phyloP scores from a whole-genome alignment of 2,113 vertebrate genomes.

The Hypomesus transpacificus region DNA sequence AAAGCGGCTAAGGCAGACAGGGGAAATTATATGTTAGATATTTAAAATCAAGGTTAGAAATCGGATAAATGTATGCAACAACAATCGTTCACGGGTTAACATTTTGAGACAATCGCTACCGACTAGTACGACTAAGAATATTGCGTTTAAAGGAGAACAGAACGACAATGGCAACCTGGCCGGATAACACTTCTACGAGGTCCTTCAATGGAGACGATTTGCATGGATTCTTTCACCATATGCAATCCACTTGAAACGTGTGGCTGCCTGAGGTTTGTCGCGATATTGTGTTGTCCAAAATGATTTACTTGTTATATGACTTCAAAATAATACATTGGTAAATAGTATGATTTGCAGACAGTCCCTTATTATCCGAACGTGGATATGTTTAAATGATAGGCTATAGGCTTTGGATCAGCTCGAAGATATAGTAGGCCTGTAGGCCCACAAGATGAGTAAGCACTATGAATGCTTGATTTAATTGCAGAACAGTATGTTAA shows the following conservation, averaged over 20 bases:
- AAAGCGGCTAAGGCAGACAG: constrained; percentile 78
- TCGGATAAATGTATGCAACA: constrained; percentile 48
- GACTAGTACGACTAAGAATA: constrained; percentile 23
- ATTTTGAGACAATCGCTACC: constrained; percentile 46
- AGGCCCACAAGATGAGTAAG: no score
- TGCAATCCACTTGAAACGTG: constrained; percentile 30
- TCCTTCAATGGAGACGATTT: constrained; percentile 48
- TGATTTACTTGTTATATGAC: constrained; percentile 18
- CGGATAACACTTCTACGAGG: constrained; percentile 39
- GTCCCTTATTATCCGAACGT: no score
- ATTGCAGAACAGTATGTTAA: no score
- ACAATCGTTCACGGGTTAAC: constrained; percentile 39
- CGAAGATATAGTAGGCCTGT: no score
- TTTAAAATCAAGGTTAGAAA: constrained; percentile 71
- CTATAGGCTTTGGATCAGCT: no score
- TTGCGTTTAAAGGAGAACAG: constrained; percentile 12
- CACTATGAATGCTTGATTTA: no score
- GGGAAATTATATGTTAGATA: constrained; percentile 70
- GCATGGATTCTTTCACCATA: constrained; percentile 51
- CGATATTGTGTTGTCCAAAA: constrained; percentile 5
- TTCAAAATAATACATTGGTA: no score
- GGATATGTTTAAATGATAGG: no score
- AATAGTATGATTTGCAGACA: no score
- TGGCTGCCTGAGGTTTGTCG: constrained; percentile 60
- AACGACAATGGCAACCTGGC: constrained; percentile 9